Percentiles rank a stretch among this genome's conserved stretches.
These are phyloP conservation scores for Tenodera sinensis DNA, from an alignment of 2,888 invertebrate genomes.

Conservation along the genomic window DNA sequence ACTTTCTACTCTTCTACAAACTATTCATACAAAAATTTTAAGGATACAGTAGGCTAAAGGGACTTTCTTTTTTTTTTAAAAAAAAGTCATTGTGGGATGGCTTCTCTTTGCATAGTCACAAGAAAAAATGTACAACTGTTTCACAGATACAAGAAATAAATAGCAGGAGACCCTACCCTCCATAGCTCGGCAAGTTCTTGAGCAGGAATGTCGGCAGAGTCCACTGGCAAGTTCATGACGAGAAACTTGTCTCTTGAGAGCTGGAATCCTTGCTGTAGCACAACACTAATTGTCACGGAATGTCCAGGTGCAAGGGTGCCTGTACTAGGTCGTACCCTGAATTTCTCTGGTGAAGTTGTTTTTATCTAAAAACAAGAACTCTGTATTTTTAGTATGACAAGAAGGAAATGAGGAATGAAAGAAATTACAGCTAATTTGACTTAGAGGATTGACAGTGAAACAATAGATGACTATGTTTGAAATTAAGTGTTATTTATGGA, in stretches of 20 bases:
- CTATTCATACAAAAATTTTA: too few relatives aligned
- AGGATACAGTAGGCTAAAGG: too few relatives aligned
- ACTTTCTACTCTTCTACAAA: too few relatives aligned
- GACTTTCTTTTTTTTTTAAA: too few relatives aligned
- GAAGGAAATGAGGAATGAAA: too few relatives aligned
- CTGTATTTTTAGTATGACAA: background rate
- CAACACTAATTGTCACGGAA: conserved; percentile 63
- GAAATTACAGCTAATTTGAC: too few relatives aligned
- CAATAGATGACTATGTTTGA: too few relatives aligned
- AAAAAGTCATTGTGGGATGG: too few relatives aligned
- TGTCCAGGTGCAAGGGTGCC: conserved; percentile 68
- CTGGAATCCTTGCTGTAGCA: conserved; percentile 70
- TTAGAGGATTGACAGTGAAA: too few relatives aligned
- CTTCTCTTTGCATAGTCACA: too few relatives aligned
- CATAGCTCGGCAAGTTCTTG: conserved; percentile 70
- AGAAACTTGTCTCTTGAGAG: conserved; percentile 82
- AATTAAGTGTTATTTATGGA: too few relatives aligned
- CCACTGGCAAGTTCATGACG: conserved; percentile 73
- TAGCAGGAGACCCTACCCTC: conserved; percentile 52
- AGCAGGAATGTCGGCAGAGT: conserved; percentile 52
- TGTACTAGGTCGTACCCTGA: conserved; percentile 84
- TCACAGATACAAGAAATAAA: background rate
- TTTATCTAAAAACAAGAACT: conserved; percentile 64
- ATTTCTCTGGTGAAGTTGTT: conserved; percentile 94
- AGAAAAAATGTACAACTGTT: too few relatives aligned